phyloP scores from a whole-genome alignment of 1,140 invertebrate species.

The Drosophila azteca region DNA sequence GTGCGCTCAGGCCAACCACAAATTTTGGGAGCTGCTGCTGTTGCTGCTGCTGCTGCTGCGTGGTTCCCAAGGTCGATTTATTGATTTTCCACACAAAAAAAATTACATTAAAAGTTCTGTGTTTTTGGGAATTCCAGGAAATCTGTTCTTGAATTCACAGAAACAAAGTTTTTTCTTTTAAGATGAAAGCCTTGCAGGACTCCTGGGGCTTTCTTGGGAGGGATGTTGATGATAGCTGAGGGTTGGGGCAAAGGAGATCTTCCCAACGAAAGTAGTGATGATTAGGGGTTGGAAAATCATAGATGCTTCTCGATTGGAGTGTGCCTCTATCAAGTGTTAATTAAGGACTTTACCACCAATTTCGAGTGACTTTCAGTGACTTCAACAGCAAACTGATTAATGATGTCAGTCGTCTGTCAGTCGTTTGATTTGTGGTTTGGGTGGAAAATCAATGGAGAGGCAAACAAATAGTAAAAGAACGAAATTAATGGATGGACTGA shows the following conservation, averaged over 20 bases:
- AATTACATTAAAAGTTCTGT: slow-evolving; percentile 46
- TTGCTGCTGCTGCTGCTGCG: slow-evolving; percentile 42
- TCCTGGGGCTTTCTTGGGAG: no score
- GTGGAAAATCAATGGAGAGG: slow-evolving; percentile 57
- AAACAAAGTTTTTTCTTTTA: slow-evolving; percentile 24
- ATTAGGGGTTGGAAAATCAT: neutral
- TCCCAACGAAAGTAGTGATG: neutral
- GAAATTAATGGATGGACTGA: slow-evolving; percentile 46
- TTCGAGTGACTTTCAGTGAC: slow-evolving; percentile 20
- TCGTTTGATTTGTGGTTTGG: neutral
- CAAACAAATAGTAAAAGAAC: slow-evolving; percentile 41
- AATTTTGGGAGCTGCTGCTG: slow-evolving; percentile 24
- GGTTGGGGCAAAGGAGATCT: neutral
- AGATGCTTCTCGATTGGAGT: neutral
- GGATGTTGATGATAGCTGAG: neutral
- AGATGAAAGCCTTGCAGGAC: neutral
- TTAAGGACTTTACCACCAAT: slow-evolving; percentile 24
- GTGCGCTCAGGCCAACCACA: slow-evolving; percentile 10
- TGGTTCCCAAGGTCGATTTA: slow-evolving; percentile 78
- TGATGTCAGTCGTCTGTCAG: slow-evolving; percentile 41
- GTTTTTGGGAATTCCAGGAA: slow-evolving; percentile 36
- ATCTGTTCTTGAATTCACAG: slow-evolving; percentile 35
- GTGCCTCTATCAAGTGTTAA: slow-evolving; percentile 30
- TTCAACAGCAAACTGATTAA: slow-evolving; percentile 47
- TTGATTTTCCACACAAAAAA: slow-evolving; percentile 69